Percentiles rank a stretch among this genome's conserved stretches.
Conservation (phyloP, 2,888 invertebrate species). For the Ametastegia equiseti region DNA sequence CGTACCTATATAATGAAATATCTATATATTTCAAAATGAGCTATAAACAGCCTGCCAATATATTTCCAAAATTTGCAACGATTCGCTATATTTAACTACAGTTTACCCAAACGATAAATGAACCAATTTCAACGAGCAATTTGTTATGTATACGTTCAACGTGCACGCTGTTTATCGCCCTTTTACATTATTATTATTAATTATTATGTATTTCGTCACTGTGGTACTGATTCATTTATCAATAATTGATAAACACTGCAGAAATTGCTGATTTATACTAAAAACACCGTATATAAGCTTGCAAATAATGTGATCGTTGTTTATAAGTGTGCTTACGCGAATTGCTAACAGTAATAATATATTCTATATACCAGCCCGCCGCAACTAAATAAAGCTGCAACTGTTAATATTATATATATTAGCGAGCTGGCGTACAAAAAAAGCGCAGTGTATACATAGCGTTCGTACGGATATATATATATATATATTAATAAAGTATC, state of each 20-base stretch:
- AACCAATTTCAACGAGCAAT: background rate
- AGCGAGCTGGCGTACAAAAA: background rate
- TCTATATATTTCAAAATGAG: background rate
- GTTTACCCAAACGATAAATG: too few species aligned
- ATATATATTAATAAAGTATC: background rate
- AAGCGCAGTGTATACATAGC: conserved; percentile 9
- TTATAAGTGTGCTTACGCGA: conserved; percentile 27
- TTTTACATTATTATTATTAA: background rate
- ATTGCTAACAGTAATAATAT: conserved; percentile 23
- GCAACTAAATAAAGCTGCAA: too few species aligned
- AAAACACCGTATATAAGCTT: conserved; percentile 5
- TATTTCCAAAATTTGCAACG: background rate
- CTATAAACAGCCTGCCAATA: background rate
- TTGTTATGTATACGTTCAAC: too few species aligned
- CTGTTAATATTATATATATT: too few species aligned
- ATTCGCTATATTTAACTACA: background rate
- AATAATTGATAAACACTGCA: background rate
- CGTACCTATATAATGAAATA: too few species aligned
- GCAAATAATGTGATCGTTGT: conserved; percentile 36
- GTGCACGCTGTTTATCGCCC: background rate
- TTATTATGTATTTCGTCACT: too few species aligned
- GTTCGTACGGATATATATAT: background rate
- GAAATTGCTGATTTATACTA: background rate
- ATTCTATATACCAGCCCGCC: too few species aligned
- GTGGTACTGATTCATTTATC: conserved; percentile 10